These are phyloP conservation scores for Bradypodion ventrale DNA, from an alignment of 2,797 vertebrate species.

Conservation along the genomic window DNA sequence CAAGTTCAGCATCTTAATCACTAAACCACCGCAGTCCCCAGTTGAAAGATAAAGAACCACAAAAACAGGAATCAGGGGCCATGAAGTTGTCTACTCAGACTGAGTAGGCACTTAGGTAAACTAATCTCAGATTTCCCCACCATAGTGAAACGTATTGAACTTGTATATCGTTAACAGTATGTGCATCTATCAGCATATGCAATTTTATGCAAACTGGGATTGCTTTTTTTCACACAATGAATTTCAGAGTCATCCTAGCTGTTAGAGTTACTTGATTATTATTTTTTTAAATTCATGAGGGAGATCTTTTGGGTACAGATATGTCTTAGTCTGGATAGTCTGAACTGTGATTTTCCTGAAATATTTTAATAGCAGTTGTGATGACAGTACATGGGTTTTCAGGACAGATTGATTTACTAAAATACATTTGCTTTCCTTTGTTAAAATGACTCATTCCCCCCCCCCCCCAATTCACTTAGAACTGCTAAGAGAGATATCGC, in stretches of 20 bases:
- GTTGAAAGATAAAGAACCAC: not conserved
- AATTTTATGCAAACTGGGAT: not conserved
- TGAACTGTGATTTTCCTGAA: not conserved
- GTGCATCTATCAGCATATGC: not conserved
- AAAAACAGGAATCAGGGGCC: not conserved
- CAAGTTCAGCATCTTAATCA: no score
- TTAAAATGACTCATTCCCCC: slow-evolving; percentile 23
- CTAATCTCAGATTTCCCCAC: not conserved
- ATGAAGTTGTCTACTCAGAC: not conserved
- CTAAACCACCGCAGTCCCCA: no score
- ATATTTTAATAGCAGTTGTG: not conserved
- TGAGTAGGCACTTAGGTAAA: not conserved
- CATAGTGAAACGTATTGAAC: not conserved
- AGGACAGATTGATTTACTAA: slow-evolving; percentile 1
- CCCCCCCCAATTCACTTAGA: not conserved
- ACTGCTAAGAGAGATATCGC: slow-evolving; percentile 27
- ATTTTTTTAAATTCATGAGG: no score
- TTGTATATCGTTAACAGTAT: not conserved
- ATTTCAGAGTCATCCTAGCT: not conserved
- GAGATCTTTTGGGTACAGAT: not conserved
- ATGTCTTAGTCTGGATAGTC: not conserved
- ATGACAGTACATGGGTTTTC: slow-evolving; percentile 18
- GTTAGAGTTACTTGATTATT: not conserved
- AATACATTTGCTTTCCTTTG: slow-evolving; percentile 16
- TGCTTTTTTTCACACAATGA: not conserved